Percentiles rank a stretch among this genome's conserved stretches.
phyloP scores from a whole-genome alignment of 35 echinoderm and acorn worm species.

The Lytechinus variegatus region DNA sequence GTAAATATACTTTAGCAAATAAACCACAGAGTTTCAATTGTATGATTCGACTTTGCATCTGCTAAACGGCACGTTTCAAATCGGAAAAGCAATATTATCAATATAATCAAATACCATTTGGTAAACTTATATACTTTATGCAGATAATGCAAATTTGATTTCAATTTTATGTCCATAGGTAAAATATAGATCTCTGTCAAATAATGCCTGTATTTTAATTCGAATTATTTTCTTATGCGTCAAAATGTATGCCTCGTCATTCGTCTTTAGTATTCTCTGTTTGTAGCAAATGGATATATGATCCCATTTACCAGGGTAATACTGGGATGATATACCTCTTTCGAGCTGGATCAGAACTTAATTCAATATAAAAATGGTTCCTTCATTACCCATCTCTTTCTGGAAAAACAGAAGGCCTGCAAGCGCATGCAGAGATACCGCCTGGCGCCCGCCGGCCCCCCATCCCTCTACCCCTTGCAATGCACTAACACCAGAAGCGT shows the following conservation, averaged over 20 bases:
- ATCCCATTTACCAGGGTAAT: neutral
- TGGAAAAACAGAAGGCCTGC: conserved; percentile 9
- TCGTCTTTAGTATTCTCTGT: too few species aligned
- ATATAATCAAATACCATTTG: neutral
- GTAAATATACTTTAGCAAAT: neutral
- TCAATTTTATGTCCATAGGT: too few species aligned
- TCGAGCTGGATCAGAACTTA: neutral
- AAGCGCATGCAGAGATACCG: neutral
- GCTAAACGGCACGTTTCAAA: neutral
- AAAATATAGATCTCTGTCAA: too few species aligned
- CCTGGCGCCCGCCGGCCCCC: neutral
- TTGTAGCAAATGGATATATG: too few species aligned
- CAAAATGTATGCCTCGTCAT: too few species aligned
- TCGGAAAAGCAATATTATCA: neutral
- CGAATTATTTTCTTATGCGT: too few species aligned
- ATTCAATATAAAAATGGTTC: neutral
- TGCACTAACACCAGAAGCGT: neutral
- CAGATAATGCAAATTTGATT: neutral
- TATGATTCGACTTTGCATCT: neutral
- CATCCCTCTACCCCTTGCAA: neutral
- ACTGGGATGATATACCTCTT: neutral
- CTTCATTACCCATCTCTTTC: neutral
- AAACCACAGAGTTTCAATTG: neutral
- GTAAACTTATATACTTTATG: neutral
- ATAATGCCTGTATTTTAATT: too few species aligned